phyloP scores from a whole-genome alignment of 2,888 invertebrate species.

The Hofmannophila pseudospretella region DNA sequence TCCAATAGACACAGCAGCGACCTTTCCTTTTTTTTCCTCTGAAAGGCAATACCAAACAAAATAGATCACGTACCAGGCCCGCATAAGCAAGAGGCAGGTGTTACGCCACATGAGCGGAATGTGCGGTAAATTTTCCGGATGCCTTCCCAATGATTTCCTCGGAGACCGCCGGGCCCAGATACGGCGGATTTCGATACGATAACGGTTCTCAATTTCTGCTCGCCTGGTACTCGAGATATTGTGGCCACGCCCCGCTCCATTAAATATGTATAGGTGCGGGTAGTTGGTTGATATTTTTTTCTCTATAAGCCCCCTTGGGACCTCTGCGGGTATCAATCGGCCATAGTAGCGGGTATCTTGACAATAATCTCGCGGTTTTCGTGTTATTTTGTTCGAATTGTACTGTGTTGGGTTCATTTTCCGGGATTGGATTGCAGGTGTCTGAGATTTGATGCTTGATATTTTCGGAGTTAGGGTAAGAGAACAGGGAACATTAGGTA shows the following conservation, averaged over 20 bases:
- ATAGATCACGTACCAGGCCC: constrained; percentile 62
- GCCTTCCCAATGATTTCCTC: constrained; percentile 88
- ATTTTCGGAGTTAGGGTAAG: not conserved
- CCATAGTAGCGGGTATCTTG: constrained; percentile 49
- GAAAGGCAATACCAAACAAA: constrained; percentile 49
- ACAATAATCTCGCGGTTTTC: constrained; percentile 50
- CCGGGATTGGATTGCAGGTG: constrained; percentile 25
- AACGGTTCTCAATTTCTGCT: constrained; percentile 71
- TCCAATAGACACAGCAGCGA: constrained; percentile 1
- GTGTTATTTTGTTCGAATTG: constrained; percentile 24
- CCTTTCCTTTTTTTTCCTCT: constrained; percentile 19
- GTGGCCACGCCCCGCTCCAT: constrained; percentile 59
- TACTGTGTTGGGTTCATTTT: constrained; percentile 26
- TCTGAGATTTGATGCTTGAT: constrained; percentile 5
- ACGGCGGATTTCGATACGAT: constrained; percentile 76
- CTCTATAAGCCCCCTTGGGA: constrained; percentile 44
- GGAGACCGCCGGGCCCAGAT: constrained; percentile 80
- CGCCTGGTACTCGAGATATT: constrained; percentile 52
- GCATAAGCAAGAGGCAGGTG: constrained; percentile 68
- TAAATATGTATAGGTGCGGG: constrained; percentile 58
- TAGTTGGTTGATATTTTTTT: constrained; percentile 46
- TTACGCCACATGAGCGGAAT: constrained; percentile 67
- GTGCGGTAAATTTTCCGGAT: constrained; percentile 82
- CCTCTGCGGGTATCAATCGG: constrained; percentile 64
- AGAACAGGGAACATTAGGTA: not conserved